Evolutionary conservation across 2,888 invertebrate species (phyloP).

Genomic region (Leptarthrus brevirostris): DNA sequence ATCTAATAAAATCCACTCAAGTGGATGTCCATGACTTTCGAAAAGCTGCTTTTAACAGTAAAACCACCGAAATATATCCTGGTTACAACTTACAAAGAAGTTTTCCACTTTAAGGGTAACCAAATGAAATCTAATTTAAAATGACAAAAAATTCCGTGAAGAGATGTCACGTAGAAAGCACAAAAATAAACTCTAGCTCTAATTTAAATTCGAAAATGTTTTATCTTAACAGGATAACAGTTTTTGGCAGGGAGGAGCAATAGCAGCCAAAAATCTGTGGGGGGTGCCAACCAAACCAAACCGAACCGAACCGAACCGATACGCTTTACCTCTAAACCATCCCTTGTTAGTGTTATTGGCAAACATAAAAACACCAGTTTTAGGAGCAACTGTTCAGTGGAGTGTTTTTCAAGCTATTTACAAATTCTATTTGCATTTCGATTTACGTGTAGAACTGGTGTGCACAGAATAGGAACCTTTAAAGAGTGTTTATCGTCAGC

Average conservation of each 20-base stretch:
- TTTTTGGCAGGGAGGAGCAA: conserved; percentile 15
- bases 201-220: conserved; percentile 34
- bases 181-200: conserved; percentile 20
- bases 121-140: no score
- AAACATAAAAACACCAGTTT: conserved; percentile 28
- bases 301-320: conserved; percentile 1
- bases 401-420: conserved; percentile 52
- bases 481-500: conserved; percentile 51
- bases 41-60: no score
- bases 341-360: conserved; percentile 31
- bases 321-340: background rate
- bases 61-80: no score
- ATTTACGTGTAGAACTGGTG: conserved; percentile 44
- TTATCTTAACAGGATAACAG: conserved; percentile 9
- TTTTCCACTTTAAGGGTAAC: no score
- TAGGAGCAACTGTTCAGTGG: background rate
- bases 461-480: conserved; percentile 5
- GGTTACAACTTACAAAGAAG: no score
- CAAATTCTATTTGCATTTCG: conserved; percentile 54
- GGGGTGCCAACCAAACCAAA: no score
- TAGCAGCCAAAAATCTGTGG: no score
- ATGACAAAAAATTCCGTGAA: no score
- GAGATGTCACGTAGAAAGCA: conserved; percentile 19
- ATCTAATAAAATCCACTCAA: no score
- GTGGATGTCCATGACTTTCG: no score